Evolutionary conservation across 2,888 invertebrate species (phyloP).

Genomic region (Drosophila pegasa): DNA sequence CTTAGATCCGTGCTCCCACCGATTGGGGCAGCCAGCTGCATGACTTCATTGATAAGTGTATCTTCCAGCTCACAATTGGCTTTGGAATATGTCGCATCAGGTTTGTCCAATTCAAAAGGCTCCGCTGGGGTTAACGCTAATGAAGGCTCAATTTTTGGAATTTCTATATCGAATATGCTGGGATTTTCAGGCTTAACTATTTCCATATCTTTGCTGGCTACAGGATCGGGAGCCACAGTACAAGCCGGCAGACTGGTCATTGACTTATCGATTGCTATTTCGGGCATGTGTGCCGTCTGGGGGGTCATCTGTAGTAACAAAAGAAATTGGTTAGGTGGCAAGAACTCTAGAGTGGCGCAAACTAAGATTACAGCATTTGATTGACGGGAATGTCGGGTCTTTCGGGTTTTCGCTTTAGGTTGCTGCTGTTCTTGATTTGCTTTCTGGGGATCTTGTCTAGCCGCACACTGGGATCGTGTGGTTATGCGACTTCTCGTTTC

Average conservation of each 20-base stretch:
- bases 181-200: slow-evolving; percentile 5
- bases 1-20: neutral
- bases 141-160: neutral
- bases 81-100: neutral
- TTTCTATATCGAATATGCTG: neutral
- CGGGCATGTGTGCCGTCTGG: slow-evolving; percentile 9
- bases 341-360: slow-evolving; percentile 31
- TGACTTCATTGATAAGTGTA: slow-evolving; percentile 8
- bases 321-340: slow-evolving; percentile 41
- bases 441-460: neutral
- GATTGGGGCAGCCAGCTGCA: neutral
- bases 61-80: slow-evolving; percentile 5
- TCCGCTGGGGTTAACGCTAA: neutral
- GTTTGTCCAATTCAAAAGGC: neutral
- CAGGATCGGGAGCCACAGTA: neutral
- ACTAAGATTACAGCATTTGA: slow-evolving; percentile 29
- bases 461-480: neutral
- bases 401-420: slow-evolving; percentile 1
- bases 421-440: slow-evolving; percentile 3
- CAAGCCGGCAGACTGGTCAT: neutral
- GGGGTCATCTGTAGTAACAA: slow-evolving; percentile 43
- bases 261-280: slow-evolving; percentile 27
- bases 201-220: neutral
- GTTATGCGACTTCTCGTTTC: neutral
- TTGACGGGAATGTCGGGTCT: neutral